Evolutionary conservation across 2,797 vertebrate genomes (phyloP), one percentile per base, ranked within the genome.

Genomic region (Huso huso): DNA sequence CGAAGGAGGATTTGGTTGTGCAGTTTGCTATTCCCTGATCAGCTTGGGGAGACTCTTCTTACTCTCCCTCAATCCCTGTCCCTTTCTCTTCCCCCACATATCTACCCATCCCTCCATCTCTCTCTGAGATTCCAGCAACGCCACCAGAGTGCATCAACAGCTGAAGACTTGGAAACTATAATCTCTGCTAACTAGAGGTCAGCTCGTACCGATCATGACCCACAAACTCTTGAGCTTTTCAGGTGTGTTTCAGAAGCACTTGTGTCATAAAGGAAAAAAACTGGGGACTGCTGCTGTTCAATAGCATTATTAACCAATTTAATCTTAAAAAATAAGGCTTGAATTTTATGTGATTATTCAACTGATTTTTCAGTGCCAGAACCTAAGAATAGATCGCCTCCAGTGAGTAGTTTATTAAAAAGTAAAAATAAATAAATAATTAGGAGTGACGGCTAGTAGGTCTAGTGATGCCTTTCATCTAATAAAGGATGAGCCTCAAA

Each of bases 21-120:
- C 95, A 98, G 87, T 98, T 98, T 85, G 95, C 94, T 75, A 97
- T 98, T 81, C 95, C 95, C 1, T 98, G 92, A 95, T 75, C 74
- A 64, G 65, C 68, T 65, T 8, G 37, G 51, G 48, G 62, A 67
- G 10, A 1, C n/a, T 12, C 50, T 51, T 49, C 3, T 63, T 8
- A 50, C 66, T 60, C 68, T 63, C 66, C 63, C 68, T 69, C 81
- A 74, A 73, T 76, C 69, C 65, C 78, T 72, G 71, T 75, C 78
- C 77, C 78, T 77, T 75, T 78, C 65, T 73, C 69, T 64, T 68
- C 64, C 76, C 7, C 72, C 64, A 68, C 37, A 77, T 73, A 64
- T 77, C 68, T 64, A 71, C 71, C 59, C 69, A 49, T 73, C 70
- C 70, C 70, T n/a, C 61, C 13, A 48, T 65, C 68, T 66, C 69